A percentile compares a stretch with the other conserved stretches of the same genome.
Evolutionary conservation across 1,140 invertebrate genomes (phyloP).

Genomic region (Caerostris darwini): DNA sequence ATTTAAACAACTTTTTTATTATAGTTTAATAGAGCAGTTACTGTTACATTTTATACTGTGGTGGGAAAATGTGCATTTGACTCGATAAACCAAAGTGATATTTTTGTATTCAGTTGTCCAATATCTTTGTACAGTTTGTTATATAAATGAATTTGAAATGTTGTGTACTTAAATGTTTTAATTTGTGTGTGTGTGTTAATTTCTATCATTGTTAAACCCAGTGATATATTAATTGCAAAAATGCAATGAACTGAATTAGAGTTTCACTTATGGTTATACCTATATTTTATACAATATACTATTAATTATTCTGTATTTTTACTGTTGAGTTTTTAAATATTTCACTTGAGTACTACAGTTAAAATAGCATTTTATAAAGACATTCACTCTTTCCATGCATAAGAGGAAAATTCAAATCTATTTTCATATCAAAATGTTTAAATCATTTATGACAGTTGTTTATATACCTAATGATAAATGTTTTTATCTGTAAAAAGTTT

Average conservation of each 20-base stretch:
- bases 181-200: not conserved
- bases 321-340: too few species aligned
- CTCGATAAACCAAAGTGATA: not conserved
- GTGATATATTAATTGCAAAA: not conserved
- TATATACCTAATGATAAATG: too few species aligned
- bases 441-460: too few species aligned
- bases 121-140: not conserved
- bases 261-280: too few species aligned
- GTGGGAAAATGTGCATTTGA: not conserved
- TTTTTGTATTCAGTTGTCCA: not conserved
- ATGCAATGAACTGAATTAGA: not conserved
- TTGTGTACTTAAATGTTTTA: constrained; percentile 20
- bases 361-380: too few species aligned
- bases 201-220: not conserved
- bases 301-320: too few species aligned
- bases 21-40: not conserved
- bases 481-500: too few species aligned
- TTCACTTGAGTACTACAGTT: too few species aligned
- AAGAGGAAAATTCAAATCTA: too few species aligned
- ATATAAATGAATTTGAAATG: constrained; percentile 4
- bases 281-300: too few species aligned
- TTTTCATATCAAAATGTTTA: too few species aligned
- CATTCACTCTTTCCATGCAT: too few species aligned
- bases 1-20: not conserved
- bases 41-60: not conserved